Evolutionary conservation across 2,797 vertebrate species (phyloP).

Genomic region (Hapalemur alaotrensis): DNA sequence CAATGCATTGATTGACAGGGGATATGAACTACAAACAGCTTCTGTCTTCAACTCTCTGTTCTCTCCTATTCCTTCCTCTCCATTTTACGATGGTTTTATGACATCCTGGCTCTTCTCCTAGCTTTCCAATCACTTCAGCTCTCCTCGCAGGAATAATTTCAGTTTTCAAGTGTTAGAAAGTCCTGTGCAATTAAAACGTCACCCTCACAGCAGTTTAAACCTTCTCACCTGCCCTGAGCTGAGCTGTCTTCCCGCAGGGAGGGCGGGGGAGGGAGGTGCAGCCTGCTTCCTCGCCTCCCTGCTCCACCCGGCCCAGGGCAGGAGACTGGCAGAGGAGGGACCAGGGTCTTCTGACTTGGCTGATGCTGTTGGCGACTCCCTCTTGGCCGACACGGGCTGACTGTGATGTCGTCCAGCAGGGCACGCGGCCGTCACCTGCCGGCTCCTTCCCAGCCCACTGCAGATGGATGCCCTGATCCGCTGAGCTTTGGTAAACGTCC

Average conservation of each 20-base stretch:
- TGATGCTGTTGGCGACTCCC: neutral
- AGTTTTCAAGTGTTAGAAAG: neutral
- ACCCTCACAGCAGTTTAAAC: neutral
- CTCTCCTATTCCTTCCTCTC: neutral
- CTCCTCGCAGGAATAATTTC: neutral
- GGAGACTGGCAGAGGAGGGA: neutral
- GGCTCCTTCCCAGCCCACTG: too few species aligned
- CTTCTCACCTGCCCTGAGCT: neutral
- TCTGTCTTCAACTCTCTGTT: neutral
- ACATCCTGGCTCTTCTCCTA: neutral
- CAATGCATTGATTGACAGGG: rapidly evolving
- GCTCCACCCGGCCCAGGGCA: neutral
- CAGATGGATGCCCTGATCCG: neutral
- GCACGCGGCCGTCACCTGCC: too few species aligned
- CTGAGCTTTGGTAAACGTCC: neutral
- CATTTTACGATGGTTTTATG: neutral
- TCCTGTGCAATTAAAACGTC: neutral
- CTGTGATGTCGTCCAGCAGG: rapidly evolving
- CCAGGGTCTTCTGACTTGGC: neutral
- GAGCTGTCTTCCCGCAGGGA: neutral
- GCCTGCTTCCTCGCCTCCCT: neutral
- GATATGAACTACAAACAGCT: neutral
- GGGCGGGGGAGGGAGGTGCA: rapidly evolving
- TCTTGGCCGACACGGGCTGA: neutral
- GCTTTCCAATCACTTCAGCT: neutral